Evolutionary conservation across 2,888 invertebrate species (phyloP), one percentile per base, ranked within the genome.

Genomic region (Copidosoma aretas): DNA sequence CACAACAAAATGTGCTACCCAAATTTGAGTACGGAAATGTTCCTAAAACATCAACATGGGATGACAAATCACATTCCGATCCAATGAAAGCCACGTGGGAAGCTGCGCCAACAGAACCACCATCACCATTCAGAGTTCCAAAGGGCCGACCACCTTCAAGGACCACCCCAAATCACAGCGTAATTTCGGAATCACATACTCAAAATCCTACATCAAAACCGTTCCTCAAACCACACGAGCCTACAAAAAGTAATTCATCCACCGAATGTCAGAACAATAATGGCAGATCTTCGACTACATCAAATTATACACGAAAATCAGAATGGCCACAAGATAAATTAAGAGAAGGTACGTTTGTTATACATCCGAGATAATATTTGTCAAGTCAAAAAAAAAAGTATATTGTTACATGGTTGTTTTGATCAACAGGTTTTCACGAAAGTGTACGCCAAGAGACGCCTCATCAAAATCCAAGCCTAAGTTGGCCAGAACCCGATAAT

Each of bases 131-230:
- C 75, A 84, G 90, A 76, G 88, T 90, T 22, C 90, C 90, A 1
- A 89, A 88, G 81, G 89, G 89, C 0, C 86, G 89, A 74, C 89
- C 89, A 41, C 90, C 88, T 41, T 90, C 89, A 5, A 84, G 89
- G 70, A 88, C 87, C 41, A 83, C 84, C 14, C 86, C 86, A n/a
- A 81, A 78, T 62, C 81, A 80, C 74, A 85, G 87, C 25, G 81
- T 84, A 0, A 86, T 87, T 60, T 80, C 84, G 17, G 65, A 85
- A 56, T 87, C 86, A 74, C 85, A 86, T 71, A 86, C 87, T 70
- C 80, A 81, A 61, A 78, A 76, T 72, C 63, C 77, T 24, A 77
- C 80, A 41, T 72, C 79, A 1, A 79, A 80, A 10, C 89, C 89
- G 10, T 90, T 89, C 78, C 79, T 90, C 19, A 89, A 89, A 79